These are phyloP conservation scores for Agapostemon virescens DNA, from an alignment of 2,888 invertebrate species.

Conservation along the genomic window DNA sequence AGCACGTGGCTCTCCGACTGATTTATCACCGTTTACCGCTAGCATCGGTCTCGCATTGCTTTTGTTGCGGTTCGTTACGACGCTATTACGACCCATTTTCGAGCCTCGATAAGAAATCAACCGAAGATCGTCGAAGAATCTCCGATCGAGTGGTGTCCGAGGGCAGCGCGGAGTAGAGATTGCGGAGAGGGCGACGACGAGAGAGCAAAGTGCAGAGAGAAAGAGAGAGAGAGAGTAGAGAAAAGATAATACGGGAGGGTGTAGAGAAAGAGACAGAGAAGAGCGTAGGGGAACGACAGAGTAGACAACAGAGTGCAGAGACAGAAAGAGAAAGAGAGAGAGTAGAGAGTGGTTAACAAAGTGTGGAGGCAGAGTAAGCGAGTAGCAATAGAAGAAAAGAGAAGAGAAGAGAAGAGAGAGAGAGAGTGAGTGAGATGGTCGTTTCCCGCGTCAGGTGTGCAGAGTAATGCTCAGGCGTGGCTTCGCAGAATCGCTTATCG, in stretches of 20 bases:
- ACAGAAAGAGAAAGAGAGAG: neutral
- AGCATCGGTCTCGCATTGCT: slow-evolving; percentile 33
- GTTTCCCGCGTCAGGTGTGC: slow-evolving; percentile 16
- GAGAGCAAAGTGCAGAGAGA: neutral
- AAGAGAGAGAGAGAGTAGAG: neutral
- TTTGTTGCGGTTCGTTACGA: slow-evolving; percentile 32
- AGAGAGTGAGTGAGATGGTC: neutral
- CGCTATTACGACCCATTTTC: slow-evolving; percentile 47
- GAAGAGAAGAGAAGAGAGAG: neutral
- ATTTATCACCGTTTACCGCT: slow-evolving; percentile 56
- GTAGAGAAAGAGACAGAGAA: neutral
- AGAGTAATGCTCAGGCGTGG: slow-evolving; percentile 22
- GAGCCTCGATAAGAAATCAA: slow-evolving; percentile 37
- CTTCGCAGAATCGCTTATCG: slow-evolving; percentile 22
- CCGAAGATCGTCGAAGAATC: slow-evolving; percentile 1
- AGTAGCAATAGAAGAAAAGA: neutral
- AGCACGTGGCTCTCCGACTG: slow-evolving; percentile 43
- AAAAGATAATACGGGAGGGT: too few species aligned
- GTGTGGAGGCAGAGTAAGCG: too few species aligned
- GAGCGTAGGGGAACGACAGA: too few species aligned
- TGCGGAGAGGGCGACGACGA: neutral
- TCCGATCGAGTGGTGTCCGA: neutral
- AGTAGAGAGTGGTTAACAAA: too few species aligned
- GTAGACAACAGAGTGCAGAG: too few species aligned
- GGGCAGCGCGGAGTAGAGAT: too few species aligned